A percentile compares a stretch with the other conserved stretches of the same genome.
Conservation (phyloP, 2,113 vertebrate species). For the Campylorhamphus procurvoides region DNA sequence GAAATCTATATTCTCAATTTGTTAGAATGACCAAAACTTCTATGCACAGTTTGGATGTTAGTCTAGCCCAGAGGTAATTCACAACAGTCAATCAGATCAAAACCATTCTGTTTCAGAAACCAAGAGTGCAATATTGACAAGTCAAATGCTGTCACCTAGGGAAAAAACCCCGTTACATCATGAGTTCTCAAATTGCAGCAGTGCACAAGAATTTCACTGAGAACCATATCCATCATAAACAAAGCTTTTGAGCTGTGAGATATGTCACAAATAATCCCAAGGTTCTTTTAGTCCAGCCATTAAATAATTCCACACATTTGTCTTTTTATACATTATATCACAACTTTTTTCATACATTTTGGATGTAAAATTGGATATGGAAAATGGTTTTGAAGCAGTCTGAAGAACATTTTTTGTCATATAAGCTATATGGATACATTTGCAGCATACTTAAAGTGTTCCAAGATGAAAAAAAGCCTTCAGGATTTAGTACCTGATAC, state of each 20-base stretch:
- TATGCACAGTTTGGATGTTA: background rate
- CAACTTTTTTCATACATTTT: background rate
- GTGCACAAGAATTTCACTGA: background rate
- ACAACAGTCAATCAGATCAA: background rate
- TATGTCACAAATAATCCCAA: background rate
- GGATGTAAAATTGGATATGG: background rate
- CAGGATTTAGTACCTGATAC: background rate
- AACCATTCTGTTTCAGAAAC: background rate
- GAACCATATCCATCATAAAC: background rate
- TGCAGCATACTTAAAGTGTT: background rate
- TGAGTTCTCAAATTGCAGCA: background rate
- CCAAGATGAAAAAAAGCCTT: background rate
- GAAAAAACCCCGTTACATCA: background rate
- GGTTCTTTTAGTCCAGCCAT: background rate
- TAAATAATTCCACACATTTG: background rate
- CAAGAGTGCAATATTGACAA: background rate
- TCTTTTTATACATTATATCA: background rate
- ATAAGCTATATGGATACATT: background rate
- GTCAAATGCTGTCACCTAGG: background rate
- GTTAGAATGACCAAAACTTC: background rate
- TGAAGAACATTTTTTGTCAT: background rate
- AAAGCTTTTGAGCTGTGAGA: background rate
- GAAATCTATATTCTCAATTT: background rate
- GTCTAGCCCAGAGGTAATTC: background rate
- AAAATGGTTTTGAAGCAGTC: background rate